Conservation (phyloP, 2,888 invertebrate species). For the Cactoblastis cactorum region DNA sequence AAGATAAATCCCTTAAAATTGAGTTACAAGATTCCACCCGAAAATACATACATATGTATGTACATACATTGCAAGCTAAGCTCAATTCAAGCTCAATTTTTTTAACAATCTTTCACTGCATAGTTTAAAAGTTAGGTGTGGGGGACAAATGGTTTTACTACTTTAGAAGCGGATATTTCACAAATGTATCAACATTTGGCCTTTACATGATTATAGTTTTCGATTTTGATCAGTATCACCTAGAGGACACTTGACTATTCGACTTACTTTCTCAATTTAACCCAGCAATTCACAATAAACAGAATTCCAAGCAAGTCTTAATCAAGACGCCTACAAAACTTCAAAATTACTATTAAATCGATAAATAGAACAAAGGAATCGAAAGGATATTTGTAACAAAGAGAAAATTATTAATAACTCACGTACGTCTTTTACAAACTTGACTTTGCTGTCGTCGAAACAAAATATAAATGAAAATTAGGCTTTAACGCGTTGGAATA, state of each 20-base stretch:
- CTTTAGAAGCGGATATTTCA: no score
- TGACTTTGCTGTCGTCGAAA: slow-evolving; percentile 16
- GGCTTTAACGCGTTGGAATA: slow-evolving; percentile 17
- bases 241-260: no score
- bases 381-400: slow-evolving; percentile 40
- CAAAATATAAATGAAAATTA: slow-evolving; percentile 2
- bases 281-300: slow-evolving; percentile 1
- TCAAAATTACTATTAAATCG: slow-evolving; percentile 31
- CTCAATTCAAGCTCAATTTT: no score
- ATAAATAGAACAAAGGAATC: slow-evolving; percentile 32
- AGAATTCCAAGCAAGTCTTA: not conserved
- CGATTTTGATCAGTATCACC: not conserved
- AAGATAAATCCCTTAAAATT: no score
- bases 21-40: no score
- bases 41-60: no score
- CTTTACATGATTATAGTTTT: not conserved
- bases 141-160: no score
- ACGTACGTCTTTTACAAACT: slow-evolving; percentile 24
- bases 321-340: slow-evolving; percentile 5
- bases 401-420: slow-evolving; percentile 53
- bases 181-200: no score
- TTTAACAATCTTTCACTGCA: no score
- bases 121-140: no score
- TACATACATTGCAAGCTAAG: no score
- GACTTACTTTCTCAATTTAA: no score